Evolutionary conservation across 2,888 invertebrate genomes (phyloP).

Genomic region (Eupelmus urozonus): DNA sequence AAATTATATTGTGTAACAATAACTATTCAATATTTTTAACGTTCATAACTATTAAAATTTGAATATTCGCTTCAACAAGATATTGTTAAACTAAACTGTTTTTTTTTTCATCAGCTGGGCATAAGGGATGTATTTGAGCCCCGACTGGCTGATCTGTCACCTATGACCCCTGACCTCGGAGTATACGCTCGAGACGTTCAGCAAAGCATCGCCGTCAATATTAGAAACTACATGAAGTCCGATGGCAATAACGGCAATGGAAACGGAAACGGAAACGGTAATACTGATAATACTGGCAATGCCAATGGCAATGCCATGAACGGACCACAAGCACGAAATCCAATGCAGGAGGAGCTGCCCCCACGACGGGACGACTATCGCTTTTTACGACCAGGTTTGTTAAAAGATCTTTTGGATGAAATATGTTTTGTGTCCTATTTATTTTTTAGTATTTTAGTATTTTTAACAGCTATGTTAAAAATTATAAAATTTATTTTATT

Average conservation of each 20-base stretch:
- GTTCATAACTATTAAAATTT: too few relatives aligned
- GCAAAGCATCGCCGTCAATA: conserved; percentile 90
- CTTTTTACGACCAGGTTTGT: conserved; percentile 67
- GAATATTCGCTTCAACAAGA: too few relatives aligned
- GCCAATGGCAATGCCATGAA: conserved; percentile 8
- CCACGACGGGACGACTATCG: conserved; percentile 64
- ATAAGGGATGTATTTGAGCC: conserved; percentile 89
- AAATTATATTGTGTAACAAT: too few relatives aligned
- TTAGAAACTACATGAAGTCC: conserved; percentile 84
- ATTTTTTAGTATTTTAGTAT: too few relatives aligned
- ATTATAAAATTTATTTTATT: too few relatives aligned
- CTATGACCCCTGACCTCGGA: conserved; percentile 87
- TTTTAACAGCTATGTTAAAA: too few relatives aligned
- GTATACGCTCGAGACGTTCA: conserved; percentile 91
- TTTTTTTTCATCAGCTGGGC: conserved; percentile 88
- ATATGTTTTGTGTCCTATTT: too few relatives aligned
- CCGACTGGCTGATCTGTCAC: conserved; percentile 86
- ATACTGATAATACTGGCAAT: background rate
- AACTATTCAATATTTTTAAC: too few relatives aligned
- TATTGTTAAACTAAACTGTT: too few relatives aligned
- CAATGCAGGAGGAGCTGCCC: too few relatives aligned
- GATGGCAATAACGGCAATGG: background rate
- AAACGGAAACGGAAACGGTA: background rate
- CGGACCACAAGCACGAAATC: background rate
- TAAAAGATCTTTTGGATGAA: too few relatives aligned